Percentiles rank a stretch among this genome's conserved stretches.
Conservation (phyloP, 2,113 vertebrate genomes). For the Isurus oxyrinchus region DNA sequence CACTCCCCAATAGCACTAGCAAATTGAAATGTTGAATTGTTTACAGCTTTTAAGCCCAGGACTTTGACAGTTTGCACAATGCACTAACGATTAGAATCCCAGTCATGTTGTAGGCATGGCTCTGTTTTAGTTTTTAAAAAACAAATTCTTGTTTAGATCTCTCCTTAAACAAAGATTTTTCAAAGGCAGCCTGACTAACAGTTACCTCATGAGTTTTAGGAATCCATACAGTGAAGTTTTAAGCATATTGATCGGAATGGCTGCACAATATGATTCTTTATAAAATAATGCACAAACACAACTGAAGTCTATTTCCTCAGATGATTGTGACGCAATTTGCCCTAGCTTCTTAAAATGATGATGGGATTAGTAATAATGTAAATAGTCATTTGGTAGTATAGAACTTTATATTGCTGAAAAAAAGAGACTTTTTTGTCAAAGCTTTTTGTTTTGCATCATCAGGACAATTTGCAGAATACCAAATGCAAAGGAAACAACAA, state of each 20-base stretch:
- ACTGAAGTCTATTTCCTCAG: background rate
- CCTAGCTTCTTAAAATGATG: background rate
- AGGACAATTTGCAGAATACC: too few relatives aligned
- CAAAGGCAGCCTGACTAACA: background rate
- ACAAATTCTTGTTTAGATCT: background rate
- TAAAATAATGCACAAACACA: background rate
- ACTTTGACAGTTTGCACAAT: background rate
- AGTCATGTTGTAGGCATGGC: background rate
- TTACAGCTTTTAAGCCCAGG: background rate
- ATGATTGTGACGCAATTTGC: background rate
- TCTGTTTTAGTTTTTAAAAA: background rate
- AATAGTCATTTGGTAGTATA: too few relatives aligned
- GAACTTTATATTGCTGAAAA: too few relatives aligned
- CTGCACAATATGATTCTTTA: background rate
- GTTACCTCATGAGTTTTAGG: background rate
- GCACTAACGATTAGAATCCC: background rate
- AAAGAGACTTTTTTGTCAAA: too few relatives aligned
- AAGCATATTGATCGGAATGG: background rate
- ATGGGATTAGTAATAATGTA: background rate
- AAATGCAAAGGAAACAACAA: too few relatives aligned
- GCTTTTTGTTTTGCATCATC: too few relatives aligned
- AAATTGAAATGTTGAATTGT: background rate
- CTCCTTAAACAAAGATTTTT: background rate
- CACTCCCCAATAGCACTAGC: too few relatives aligned
- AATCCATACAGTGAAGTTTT: background rate